These are phyloP conservation scores for Corvus hawaiiensis DNA, from an alignment of 2,113 vertebrate species.

Conservation along the genomic window DNA sequence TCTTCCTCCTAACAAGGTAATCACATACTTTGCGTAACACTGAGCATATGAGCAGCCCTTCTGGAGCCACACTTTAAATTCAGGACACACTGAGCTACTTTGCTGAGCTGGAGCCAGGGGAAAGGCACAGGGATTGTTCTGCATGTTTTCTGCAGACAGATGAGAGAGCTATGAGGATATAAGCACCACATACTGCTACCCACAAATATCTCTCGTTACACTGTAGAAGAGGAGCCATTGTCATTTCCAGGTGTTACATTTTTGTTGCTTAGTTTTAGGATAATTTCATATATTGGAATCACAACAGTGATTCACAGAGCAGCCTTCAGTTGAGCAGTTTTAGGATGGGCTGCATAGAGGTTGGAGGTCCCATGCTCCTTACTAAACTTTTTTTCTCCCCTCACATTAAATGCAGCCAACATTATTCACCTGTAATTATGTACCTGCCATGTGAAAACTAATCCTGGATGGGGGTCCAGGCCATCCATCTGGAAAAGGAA, in stretches of 20 bases:
- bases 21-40: not conserved
- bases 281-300: not conserved
- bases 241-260: not conserved
- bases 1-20: not conserved
- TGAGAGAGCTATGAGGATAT: not conserved
- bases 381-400: not conserved
- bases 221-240: not conserved
- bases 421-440: not conserved
- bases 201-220: not conserved
- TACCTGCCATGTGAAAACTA: not conserved
- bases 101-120: not conserved
- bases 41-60: not conserved
- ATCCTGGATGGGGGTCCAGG: not conserved
- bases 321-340: not conserved
- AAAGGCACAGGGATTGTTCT: not conserved
- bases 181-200: not conserved
- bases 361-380: not conserved
- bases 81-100: not conserved
- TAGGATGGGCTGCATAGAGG: not conserved
- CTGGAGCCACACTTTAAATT: constrained; percentile 35
- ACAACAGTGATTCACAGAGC: not conserved
- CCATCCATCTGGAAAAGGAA: not conserved
- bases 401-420: not conserved
- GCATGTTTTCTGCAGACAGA: not conserved
- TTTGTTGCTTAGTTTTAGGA: not conserved